A percentile compares a stretch with the other conserved stretches of the same genome.
These are phyloP conservation scores for Nemopilema nomurai DNA, from an alignment of 30 jellyfish, hydroid and myxozoan species.

Conservation along the genomic window DNA sequence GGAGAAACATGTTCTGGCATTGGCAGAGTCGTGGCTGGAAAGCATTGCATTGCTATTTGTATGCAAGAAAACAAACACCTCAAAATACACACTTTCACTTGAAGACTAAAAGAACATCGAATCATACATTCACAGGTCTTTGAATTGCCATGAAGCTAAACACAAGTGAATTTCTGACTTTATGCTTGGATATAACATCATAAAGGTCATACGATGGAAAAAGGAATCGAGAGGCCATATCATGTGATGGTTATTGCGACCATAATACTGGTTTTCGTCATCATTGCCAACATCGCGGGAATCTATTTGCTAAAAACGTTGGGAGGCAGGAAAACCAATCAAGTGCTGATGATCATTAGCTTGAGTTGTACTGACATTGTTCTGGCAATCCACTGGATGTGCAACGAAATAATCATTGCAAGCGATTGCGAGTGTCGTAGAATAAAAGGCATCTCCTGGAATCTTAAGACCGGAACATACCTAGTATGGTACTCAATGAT, in stretches of 20 bases:
- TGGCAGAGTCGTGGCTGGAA: too few relatives aligned
- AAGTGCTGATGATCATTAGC: background rate
- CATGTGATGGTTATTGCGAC: background rate
- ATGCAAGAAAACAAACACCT: too few relatives aligned
- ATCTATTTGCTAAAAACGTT: background rate
- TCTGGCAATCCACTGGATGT: conserved; percentile 1
- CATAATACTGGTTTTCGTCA: conserved; percentile 4
- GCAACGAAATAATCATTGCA: background rate
- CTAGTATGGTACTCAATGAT: conserved; percentile 28
- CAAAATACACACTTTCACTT: too few relatives aligned
- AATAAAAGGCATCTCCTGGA: conserved; percentile 18
- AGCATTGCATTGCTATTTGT: too few relatives aligned
- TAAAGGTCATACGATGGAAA: too few relatives aligned
- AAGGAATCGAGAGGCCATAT: background rate
- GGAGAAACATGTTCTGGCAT: too few relatives aligned
- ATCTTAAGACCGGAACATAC: conserved; percentile 15
- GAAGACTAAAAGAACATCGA: too few relatives aligned
- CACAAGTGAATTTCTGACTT: too few relatives aligned
- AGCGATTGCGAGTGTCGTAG: background rate
- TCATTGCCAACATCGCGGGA: background rate
- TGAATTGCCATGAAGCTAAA: too few relatives aligned
- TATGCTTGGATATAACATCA: too few relatives aligned
- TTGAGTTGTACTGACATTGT: background rate
- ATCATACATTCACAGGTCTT: too few relatives aligned
- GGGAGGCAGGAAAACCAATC: background rate